Evolutionary conservation across 1,140 invertebrate species (phyloP).

Genomic region (Drosophila oshimai): DNA sequence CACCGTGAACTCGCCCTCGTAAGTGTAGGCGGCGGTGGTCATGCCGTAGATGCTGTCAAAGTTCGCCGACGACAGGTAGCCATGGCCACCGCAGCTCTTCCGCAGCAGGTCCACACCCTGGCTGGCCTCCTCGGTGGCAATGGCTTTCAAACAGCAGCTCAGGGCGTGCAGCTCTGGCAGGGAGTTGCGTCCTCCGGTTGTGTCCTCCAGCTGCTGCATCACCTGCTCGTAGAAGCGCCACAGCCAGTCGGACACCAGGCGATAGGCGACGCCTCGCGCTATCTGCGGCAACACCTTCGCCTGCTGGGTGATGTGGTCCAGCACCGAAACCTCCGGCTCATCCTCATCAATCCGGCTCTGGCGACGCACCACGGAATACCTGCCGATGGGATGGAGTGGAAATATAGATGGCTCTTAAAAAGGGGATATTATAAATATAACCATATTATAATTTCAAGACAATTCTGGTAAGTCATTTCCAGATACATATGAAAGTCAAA

Average conservation of each 20-base stretch:
- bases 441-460: no score
- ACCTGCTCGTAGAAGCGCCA: constrained; percentile 92
- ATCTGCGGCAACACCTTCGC: constrained; percentile 93
- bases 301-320: constrained; percentile 97
- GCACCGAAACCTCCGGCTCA: constrained; percentile 92
- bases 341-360: constrained; percentile 91
- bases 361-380: constrained; percentile 93
- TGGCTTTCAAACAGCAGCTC: constrained; percentile 94
- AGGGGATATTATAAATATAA: no score
- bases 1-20: constrained; percentile 98
- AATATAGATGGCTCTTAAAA: no score
- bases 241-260: constrained; percentile 88
- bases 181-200: neutral
- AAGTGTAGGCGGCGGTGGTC: constrained; percentile 93
- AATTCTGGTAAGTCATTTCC: no score
- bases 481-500: no score
- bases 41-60: constrained; percentile 91
- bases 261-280: constrained; percentile 90
- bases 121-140: constrained; percentile 89
- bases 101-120: constrained; percentile 90
- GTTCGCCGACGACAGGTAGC: constrained; percentile 93
- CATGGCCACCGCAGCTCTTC: constrained; percentile 95
- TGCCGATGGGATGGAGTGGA: constrained; percentile 27
- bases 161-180: constrained; percentile 95
- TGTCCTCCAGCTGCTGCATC: constrained; percentile 87